phyloP scores from a whole-genome alignment of 2,113 vertebrate species.

The Phylloscopus trochilus region DNA sequence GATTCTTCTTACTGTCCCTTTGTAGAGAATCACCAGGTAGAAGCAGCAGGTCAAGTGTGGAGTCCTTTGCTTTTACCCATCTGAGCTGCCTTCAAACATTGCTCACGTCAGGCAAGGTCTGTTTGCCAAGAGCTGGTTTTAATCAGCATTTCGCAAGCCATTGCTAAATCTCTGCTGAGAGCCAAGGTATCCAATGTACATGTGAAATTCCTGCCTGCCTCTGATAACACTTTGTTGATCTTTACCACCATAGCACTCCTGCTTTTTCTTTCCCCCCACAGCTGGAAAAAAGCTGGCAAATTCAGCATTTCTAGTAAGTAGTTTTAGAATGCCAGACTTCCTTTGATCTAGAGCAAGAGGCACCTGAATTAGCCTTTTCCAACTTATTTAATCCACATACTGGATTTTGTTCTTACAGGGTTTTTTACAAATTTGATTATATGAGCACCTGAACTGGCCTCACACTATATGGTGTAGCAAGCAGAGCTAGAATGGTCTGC shows the following conservation, averaged over 20 bases:
- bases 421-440: not conserved
- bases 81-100: not conserved
- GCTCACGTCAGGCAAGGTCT: not conserved
- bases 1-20: not conserved
- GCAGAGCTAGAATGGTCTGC: not conserved
- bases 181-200: not conserved
- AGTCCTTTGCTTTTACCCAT: not conserved
- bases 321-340: not conserved
- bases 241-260: not conserved
- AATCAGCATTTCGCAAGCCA: not conserved
- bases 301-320: not conserved
- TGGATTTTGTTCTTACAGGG: not conserved
- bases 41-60: not conserved
- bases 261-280: fast-evolving
- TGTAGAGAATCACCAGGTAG: not conserved
- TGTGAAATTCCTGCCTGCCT: not conserved
- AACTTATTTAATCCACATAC: not conserved
- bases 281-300: not conserved
- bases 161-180: not conserved
- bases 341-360: not conserved
- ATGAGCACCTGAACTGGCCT: not conserved
- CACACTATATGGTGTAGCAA: fast-evolving
- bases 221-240: not conserved
- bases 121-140: not conserved
- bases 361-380: not conserved